A percentile compares a stretch with the other conserved stretches of the same genome.
These are phyloP conservation scores for Mesoclemmys tuberculata DNA, from an alignment of 2,113 vertebrate species.

Conservation along the genomic window DNA sequence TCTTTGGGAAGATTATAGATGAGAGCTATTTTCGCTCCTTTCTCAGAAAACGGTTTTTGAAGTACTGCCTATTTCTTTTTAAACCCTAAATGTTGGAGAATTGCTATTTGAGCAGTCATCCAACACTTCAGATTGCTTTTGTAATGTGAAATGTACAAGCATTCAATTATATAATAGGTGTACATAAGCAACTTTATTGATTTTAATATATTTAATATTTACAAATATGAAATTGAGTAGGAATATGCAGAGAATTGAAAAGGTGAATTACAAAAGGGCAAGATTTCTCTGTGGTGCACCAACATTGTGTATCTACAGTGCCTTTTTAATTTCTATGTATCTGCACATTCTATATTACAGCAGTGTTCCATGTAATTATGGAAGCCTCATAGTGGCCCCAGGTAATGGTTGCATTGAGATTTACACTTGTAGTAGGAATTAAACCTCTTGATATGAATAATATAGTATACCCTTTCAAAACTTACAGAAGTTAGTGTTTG, in stretches of 20 bases:
- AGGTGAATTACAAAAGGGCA: neutral
- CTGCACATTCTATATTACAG: too few species aligned
- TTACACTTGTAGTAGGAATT: neutral
- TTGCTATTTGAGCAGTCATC: neutral
- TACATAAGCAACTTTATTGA: neutral
- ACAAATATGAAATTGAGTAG: neutral
- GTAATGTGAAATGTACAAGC: neutral
- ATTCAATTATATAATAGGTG: neutral
- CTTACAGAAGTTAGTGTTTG: neutral
- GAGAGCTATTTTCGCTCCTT: too few species aligned
- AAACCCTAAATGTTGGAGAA: neutral
- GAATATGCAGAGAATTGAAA: neutral
- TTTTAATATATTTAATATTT: neutral
- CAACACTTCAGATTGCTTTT: neutral
- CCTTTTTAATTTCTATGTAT: neutral
- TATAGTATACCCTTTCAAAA: neutral
- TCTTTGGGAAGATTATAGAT: neutral
- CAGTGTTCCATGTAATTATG: neutral
- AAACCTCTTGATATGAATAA: neutral
- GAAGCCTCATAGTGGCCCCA: neutral
- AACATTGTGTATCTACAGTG: neutral
- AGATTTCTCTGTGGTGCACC: neutral
- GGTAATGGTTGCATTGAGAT: neutral
- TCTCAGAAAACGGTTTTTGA: too few species aligned
- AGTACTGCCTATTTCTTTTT: neutral